Base-by-base conservation (phyloP, 2,113 vertebrate genomes). In the Pelecanus crispus region DNA sequence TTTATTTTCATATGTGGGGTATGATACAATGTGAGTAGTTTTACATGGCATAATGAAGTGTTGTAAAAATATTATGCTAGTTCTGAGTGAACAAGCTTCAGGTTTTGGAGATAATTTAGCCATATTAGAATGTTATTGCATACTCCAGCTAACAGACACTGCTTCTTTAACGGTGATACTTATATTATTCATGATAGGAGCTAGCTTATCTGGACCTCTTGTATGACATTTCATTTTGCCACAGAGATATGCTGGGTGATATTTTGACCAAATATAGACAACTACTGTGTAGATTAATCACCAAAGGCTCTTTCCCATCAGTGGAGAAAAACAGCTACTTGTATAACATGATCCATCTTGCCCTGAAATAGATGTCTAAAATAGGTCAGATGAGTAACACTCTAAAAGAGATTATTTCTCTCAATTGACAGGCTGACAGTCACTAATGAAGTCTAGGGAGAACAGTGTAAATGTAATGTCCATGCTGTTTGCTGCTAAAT, bases 61-160 rank as follows among this genome's bases (percentile, higher is more conserved):
- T 21, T 81, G 49, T 58, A 50, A 74, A 74, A 85, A 31, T 36
- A n/a, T 50, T 36, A 20, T 65, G 6, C 5, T 45, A 53, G 12
- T n/a, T 62, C 24, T 3, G 4, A 63, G 49, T 49, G 21, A 82
- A 49, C 1, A 70, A 42, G 1, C 8, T 74, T 86, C 47, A 66
- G 7, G 8, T 47, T 71, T 81, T 56, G 34, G 40, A 59, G n/a
- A 32, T 38, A 45, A 61, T 38, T 38, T 78, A 55, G 8, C 5
- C 1, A 6, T 8, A 5, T 50, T 72, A 32, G 28, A 56, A 5
- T 2, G 1, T n/a, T 40, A 18, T 4, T 79, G 3, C 4, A 18
- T 28, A 38, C 12, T 92, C 12, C 32, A 82, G 7, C 28, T 75
- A 40, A 31, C 2, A 53, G 20, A 28, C 15, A 40, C 7, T 50